phyloP scores from a whole-genome alignment of 2,888 invertebrate genomes.

The Acronicta psi region DNA sequence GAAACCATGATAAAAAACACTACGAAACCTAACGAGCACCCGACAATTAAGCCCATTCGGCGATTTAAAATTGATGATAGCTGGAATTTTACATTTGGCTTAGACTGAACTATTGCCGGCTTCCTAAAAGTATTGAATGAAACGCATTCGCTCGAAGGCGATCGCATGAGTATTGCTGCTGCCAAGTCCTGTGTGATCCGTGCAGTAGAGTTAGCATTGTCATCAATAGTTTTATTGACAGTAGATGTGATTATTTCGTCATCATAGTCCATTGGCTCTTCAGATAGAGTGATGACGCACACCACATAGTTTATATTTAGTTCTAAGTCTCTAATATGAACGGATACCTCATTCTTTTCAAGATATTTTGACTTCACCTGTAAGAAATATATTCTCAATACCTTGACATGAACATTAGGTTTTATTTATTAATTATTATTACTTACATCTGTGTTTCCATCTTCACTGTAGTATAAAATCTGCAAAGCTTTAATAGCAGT shows the following conservation, averaged over 20 bases:
- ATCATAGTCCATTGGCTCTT: constrained; percentile 72
- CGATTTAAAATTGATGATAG: constrained; percentile 77
- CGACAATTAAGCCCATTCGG: constrained; percentile 84
- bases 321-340: constrained; percentile 74
- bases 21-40: constrained; percentile 82
- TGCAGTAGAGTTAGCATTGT: constrained; percentile 68
- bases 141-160: constrained; percentile 83
- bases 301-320: constrained; percentile 79
- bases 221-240: constrained; percentile 67
- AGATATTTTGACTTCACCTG: constrained; percentile 82
- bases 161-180: constrained; percentile 75
- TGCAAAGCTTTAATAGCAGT: constrained; percentile 95
- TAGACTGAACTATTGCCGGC: constrained; percentile 67
- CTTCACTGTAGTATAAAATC: constrained; percentile 92
- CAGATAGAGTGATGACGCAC: constrained; percentile 78
- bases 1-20: constrained; percentile 86
- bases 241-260: constrained; percentile 61
- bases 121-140: constrained; percentile 82
- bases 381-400: constrained; percentile 48
- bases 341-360: constrained; percentile 78
- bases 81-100: constrained; percentile 72
- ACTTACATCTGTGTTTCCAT: constrained; percentile 72
- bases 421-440: constrained; percentile 1
- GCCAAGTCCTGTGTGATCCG: constrained; percentile 77
- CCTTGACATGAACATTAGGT: neutral